A percentile compares a stretch with the other conserved stretches of the same genome.
Conservation (phyloP, 2,797 vertebrate genomes). For the Florisuga fusca region DNA sequence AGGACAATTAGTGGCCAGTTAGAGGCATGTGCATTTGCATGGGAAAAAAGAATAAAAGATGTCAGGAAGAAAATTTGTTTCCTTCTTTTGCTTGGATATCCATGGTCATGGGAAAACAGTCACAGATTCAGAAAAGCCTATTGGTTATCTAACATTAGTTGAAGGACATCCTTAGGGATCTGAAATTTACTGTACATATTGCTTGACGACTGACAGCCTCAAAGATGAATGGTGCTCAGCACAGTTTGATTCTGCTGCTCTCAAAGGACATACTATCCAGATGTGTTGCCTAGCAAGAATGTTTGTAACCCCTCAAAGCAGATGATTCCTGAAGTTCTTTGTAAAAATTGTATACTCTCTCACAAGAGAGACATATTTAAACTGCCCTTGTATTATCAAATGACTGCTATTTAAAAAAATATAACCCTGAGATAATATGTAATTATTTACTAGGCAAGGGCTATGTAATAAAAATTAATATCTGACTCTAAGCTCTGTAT, state of each 20-base stretch:
- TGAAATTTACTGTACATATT: neutral
- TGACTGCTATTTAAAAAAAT: neutral
- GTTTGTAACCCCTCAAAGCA: neutral
- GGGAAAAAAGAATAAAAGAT: neutral
- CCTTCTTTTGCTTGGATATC: neutral
- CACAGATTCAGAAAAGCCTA: neutral
- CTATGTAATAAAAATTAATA: neutral
- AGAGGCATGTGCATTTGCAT: neutral
- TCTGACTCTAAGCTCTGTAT: neutral
- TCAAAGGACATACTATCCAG: neutral
- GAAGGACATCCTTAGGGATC: neutral
- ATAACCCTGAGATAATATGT: neutral
- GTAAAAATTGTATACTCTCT: neutral
- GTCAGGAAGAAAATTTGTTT: neutral
- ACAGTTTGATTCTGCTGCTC: neutral
- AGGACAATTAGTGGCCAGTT: neutral
- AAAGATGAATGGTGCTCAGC: neutral
- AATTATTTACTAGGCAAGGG: neutral
- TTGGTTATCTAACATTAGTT: neutral
- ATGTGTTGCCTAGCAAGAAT: neutral
- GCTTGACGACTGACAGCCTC: neutral
- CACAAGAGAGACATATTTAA: neutral
- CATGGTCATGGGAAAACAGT: neutral
- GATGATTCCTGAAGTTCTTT: neutral
- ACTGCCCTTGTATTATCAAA: neutral